Evolutionary conservation across 2,113 vertebrate genomes (phyloP).

Genomic region (Percopsis transmontana): DNA sequence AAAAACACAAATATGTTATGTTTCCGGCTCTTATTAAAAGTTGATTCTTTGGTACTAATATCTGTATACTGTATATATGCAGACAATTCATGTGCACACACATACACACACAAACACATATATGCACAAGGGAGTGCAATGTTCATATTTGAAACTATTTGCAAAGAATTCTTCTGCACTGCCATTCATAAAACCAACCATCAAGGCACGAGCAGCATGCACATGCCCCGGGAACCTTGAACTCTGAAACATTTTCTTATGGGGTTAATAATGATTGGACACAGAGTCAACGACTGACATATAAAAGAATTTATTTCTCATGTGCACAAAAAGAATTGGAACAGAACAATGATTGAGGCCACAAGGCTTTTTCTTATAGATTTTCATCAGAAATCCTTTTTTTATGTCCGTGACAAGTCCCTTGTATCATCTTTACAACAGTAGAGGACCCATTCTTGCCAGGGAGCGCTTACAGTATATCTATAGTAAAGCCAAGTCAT

Average conservation of each 20-base stretch:
- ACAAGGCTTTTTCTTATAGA: constrained; percentile 79
- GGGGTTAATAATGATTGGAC: constrained; percentile 73
- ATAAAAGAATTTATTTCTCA: constrained; percentile 90
- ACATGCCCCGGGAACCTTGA: constrained; percentile 48
- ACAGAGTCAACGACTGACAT: constrained; percentile 77
- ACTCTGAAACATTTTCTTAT: constrained; percentile 65
- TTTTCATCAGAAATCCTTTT: constrained; percentile 75
- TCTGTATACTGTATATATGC: too few species aligned
- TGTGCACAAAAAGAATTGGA: constrained; percentile 85
- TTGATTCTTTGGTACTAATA: too few species aligned
- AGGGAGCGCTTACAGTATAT: constrained; percentile 51
- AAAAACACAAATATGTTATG: too few species aligned
- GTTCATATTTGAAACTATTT: constrained; percentile 39
- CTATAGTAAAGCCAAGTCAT: constrained; percentile 45
- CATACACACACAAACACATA: constrained; percentile 12
- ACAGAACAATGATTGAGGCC: constrained; percentile 83
- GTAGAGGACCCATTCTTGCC: constrained; percentile 60
- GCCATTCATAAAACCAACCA: constrained; percentile 62
- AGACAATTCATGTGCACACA: too few species aligned
- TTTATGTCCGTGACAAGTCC: constrained; percentile 73
- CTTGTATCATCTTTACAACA: constrained; percentile 76
- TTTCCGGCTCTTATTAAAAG: too few species aligned
- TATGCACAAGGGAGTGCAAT: constrained; percentile 3
- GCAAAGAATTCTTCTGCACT: constrained; percentile 13
- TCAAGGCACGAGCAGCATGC: constrained; percentile 51